Evolutionary conservation across 30 jellyfish, hydroid and myxozoan genomes (phyloP), one percentile per base, ranked within the genome.

Genomic region (Chrysaora quinquecirrha): DNA sequence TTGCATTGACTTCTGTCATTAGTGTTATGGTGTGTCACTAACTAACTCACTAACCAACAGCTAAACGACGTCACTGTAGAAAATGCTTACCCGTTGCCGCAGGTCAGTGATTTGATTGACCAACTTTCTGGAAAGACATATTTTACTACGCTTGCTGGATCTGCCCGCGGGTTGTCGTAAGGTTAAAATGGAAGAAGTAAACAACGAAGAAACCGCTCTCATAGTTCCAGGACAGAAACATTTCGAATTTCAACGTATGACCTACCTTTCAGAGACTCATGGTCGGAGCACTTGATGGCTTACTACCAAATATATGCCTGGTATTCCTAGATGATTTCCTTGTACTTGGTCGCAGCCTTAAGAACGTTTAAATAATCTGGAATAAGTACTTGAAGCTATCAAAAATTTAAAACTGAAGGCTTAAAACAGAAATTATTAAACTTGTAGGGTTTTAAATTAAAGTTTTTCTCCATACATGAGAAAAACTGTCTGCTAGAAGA

Each of bases 11-110:
- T 74, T 6, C 31, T 2, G 83, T n/a, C n/a, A n/a, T n/a, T n/a
- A n/a, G n/a, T n/a, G n/a, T n/a, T n/a, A n/a, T n/a, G n/a, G n/a
- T n/a, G n/a, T n/a, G n/a, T n/a, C n/a, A n/a, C n/a, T n/a, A n/a
- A n/a, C n/a, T n/a, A n/a, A n/a, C n/a, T n/a, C n/a, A n/a, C n/a
- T n/a, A n/a, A n/a, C n/a, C n/a, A n/a, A 4, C 30, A 35, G 34
- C 73, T 27, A 3, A 71, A 71, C 33, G 29, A 34, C 4, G 78
- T 71, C 12, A 71, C 83, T 2, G 38, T 34, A 11, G 3, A 19
- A 7, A 79, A 71, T 71, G 68, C 38, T n/a, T 30, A 71, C 3
- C 73, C 83, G 2, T 2, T 71, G 22, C 83, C 86, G 25, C 27
- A 16, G 19, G 19, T 63, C 34, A 14, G 56, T 33, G 73, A 38